Evolutionary conservation across 2,113 vertebrate genomes (phyloP), one percentile per base, ranked within the genome.

Genomic region (Abramis brama): DNA sequence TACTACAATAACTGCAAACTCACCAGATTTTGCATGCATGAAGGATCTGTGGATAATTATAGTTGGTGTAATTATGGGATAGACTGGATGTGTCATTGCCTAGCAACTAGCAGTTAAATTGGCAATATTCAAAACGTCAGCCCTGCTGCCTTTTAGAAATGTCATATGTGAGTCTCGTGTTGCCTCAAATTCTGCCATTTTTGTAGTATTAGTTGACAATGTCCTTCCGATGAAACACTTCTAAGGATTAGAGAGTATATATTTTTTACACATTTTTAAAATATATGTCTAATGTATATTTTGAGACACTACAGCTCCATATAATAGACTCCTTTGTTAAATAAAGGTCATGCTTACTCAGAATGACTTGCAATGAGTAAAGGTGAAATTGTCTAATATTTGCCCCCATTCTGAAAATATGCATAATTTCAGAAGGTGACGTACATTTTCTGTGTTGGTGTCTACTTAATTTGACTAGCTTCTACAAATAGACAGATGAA

Each of bases 51-150:
- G 74, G 74, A 13, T 76, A 52, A 76, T 76, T 76, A 52, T 76
- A 76, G 52, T 52, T 76, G 17, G 23, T 27, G 45, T 76, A 47
- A 76, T 76, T 76, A 76, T 76, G 12, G 25, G 47, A 76, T 27
- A 10, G 6, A 27, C 8, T 25, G 12, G 45, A 75, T 50, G 45
- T 52, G 73, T 76, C 45, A 25, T 76, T 52, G 74, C 74, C 74
- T 76, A 76, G 74, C 43, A 76, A 76, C 74, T 50, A 50, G 74
- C 74, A 76, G 74, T 27, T 75, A 50, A 50, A 15, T 76, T 52
- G 25, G 15, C n/a, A 50, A 50, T 30, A 76, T 30, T 50, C n/a
- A 30, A 50, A 52, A 52, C 13, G 3, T 75, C 52, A 55, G 15
- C 15, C 15, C 5, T 2, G 1, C 52, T 55, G 19, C 39, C 12